Evolutionary conservation across 2,888 invertebrate species (phyloP).

Genomic region (Parascotia fuliginaria): DNA sequence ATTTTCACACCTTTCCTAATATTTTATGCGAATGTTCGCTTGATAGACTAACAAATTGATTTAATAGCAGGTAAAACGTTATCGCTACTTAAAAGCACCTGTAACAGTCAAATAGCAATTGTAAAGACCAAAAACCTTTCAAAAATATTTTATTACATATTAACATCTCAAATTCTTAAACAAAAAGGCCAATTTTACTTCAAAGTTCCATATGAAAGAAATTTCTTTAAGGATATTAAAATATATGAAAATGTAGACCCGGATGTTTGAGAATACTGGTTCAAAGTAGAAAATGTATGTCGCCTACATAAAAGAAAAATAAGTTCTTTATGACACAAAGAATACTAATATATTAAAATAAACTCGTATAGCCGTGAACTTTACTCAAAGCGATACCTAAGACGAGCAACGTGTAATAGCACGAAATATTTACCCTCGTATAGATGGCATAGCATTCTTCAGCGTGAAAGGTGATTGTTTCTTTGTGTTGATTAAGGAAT

Average conservation of each 20-base stretch:
- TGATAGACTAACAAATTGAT: conserved; percentile 42
- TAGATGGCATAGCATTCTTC: too few relatives aligned
- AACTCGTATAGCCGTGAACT: not conserved
- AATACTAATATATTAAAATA: not conserved
- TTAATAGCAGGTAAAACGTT: conserved; percentile 39
- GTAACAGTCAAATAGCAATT: conserved; percentile 27
- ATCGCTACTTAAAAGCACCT: conserved; percentile 44
- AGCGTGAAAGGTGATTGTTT: too few relatives aligned
- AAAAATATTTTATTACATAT: conserved; percentile 35
- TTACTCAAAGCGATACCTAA: not conserved
- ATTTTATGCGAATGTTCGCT: conserved; percentile 20
- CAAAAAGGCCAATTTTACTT: conserved; percentile 25
- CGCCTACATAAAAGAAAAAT: not conserved
- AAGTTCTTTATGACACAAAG: not conserved
- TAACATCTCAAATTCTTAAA: conserved; percentile 22
- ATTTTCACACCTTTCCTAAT: conserved; percentile 13
- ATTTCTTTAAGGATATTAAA: not conserved
- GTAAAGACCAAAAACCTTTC: conserved; percentile 19
- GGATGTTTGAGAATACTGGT: not conserved
- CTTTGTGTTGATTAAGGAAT: too few relatives aligned
- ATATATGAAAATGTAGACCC: not conserved
- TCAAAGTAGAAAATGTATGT: not conserved
- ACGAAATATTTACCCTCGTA: too few relatives aligned
- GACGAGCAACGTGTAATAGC: too few relatives aligned
- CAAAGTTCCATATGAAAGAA: conserved; percentile 1